Conservation (phyloP, 2,113 vertebrate genomes). For the Rhodinocichla rosea region DNA sequence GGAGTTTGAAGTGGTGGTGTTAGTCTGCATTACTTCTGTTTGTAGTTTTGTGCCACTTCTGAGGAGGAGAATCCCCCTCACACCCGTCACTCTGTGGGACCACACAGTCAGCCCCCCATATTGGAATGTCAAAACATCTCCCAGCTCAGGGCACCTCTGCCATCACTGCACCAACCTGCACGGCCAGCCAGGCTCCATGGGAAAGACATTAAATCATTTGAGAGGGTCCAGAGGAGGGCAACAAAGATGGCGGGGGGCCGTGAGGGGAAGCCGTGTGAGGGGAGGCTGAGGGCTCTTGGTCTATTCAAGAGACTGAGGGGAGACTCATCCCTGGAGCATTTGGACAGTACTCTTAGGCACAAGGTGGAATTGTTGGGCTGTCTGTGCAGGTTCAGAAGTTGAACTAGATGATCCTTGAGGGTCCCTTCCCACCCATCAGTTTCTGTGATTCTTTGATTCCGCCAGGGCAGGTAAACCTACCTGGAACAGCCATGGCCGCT, state of each 20-base stretch:
- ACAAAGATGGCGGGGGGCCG: neutral
- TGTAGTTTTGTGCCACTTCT: neutral
- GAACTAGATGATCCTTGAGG: neutral
- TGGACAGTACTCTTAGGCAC: neutral
- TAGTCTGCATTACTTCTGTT: neutral
- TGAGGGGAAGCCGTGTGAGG: neutral
- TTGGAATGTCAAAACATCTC: neutral
- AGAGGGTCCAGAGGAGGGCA: fast-evolving
- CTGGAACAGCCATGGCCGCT: fast-evolving
- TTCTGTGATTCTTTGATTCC: neutral
- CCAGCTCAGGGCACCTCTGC: neutral
- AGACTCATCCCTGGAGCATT: fast-evolving
- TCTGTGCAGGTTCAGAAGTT: too few relatives aligned
- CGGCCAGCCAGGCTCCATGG: neutral
- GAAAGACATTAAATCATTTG: neutral
- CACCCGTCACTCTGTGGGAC: neutral
- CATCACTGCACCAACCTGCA: neutral
- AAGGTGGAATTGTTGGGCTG: neutral
- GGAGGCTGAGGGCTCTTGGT: neutral
- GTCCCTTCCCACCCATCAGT: neutral
- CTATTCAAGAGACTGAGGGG: neutral
- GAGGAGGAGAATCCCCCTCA: neutral
- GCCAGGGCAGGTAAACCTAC: neutral
- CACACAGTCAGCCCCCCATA: neutral
- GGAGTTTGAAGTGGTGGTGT: neutral